These are phyloP conservation scores for Drosophila chauvacae DNA, from an alignment of 1,140 invertebrate genomes.

Conservation along the genomic window DNA sequence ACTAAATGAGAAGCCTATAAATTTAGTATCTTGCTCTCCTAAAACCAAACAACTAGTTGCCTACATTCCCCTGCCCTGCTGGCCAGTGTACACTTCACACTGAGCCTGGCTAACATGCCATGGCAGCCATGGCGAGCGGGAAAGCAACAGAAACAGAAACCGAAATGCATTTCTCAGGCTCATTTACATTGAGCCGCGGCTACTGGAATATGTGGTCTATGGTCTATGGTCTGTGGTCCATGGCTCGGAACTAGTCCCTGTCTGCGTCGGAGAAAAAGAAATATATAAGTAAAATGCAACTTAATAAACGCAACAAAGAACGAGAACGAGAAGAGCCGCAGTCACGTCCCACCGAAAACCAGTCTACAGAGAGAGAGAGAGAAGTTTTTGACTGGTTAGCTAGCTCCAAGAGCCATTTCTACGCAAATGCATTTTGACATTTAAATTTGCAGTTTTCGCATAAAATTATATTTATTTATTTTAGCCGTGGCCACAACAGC, in stretches of 20 bases:
- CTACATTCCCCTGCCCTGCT: slow-evolving; percentile 5
- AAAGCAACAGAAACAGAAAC: slow-evolving; percentile 1
- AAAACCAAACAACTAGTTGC: not conserved
- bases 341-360: slow-evolving; percentile 51
- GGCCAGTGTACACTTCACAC: slow-evolving; percentile 47
- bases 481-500: not conserved
- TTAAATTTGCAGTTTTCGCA: slow-evolving; percentile 83
- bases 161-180: slow-evolving; percentile 72
- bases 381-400: not conserved
- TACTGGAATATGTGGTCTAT: slow-evolving; percentile 57
- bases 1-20: not conserved
- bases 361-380: slow-evolving; percentile 6
- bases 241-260: not conserved
- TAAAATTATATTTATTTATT: slow-evolving; percentile 77
- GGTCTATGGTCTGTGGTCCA: not conserved
- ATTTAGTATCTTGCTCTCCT: not conserved
- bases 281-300: slow-evolving; percentile 70
- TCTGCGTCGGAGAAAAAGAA: not conserved
- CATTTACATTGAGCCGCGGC: slow-evolving; percentile 71
- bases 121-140: slow-evolving; percentile 41
- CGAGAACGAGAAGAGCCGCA: slow-evolving; percentile 26
- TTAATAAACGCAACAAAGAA: slow-evolving; percentile 80
- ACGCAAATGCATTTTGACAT: slow-evolving; percentile 81
- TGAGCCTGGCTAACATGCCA: slow-evolving; percentile 45
- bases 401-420: slow-evolving; percentile 47